Evolutionary conservation across 2,113 vertebrate genomes (phyloP), one percentile per base, ranked within the genome.

Genomic region (Himantopus leucocephalus): DNA sequence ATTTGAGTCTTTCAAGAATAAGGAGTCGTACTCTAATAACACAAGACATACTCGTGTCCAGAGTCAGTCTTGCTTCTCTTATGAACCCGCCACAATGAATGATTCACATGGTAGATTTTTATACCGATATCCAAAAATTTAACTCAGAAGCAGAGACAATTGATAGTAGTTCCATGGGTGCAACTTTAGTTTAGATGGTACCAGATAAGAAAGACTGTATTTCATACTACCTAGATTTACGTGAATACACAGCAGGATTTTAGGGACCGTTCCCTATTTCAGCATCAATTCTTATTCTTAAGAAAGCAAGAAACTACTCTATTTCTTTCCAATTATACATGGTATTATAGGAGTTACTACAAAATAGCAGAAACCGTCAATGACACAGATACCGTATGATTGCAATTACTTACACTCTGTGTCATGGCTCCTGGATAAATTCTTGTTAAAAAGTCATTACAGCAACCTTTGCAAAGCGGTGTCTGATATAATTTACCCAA

Each of bases 361-460:
- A 85, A 87, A 91, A 72, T 13, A 92, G 68, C 66, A 78, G 56
- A 81, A 89, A 63, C 34, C 35, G 45, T 66, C 62, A 72, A 39
- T 89, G 93, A 81, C 84, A 81, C 47, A 94, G 90, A 35, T 37
- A 94, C 41, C 7, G 0, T 75, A 56, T 48, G 84, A 93, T 32
- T 84, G 81, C 64, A 87, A 91, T 91, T 91, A 94, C 60, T 94
- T 78, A 89, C 5, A 4, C 74, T 81, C 60, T 3, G 3, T 73
- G 90, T 73, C 85, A 77, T 10, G 17, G 79, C 60, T 92, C 32
- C 91, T 59, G 83, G 52, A 77, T 41, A 86, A 93, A 87, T 82
- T 94, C 89, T 66, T 64, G 53, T 78, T 85, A 74, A 93, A 79
- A 94, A 75, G 58, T 82, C 95, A 90, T 82, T 91, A 60, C 62